Base-by-base conservation (phyloP, 1,140 invertebrate species). In the Lepidostoma basale region DNA sequence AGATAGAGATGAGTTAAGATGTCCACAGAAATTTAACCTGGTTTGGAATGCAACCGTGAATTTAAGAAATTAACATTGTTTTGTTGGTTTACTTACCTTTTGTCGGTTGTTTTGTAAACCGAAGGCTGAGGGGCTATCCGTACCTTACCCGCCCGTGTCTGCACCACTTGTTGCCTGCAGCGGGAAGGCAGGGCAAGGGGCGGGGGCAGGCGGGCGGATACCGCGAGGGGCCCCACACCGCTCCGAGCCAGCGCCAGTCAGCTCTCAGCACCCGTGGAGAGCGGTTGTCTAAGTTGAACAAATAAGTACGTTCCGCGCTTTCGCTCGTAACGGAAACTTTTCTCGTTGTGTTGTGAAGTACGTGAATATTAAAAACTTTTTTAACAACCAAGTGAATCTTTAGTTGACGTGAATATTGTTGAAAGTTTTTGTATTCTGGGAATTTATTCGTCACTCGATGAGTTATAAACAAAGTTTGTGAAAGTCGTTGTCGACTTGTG, bases 201-300 rank as follows among this genome's bases (percentile, higher is more conserved):
- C 8, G 23, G 23, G 47, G 1, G 2, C 20, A 2, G 49, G 28
- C 28, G 3, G 33, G 54, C 30, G 36, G 56, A n/a, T 3, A 12
- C n/a, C 33, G 42, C 3, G 6, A 16, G 56, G 56, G 56, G 56
- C 10, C 56, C 23, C 56, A 25, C 56, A 42, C 36, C 33, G 70
- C 39, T 36, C 60, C 14, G 16, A 39, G 20, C 22, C 36, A 14
- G 28, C 36, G 62, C 30, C 62, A 72, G 70, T 72, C 44, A 40
- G 70, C 70, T 68, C 66, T 72, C 70, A 44, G 14, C 65, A 25
- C 18, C 26, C 44, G 62, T 22, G 14, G 42, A 63, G 69, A 71
- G 69, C 60, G 49, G 64, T 62, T 12, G 36, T 39, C 20, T 20
- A 1, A 14, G 6, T 56, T 39, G n/a, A 39, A 40, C n/a, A n/a